Evolutionary conservation across 2,888 invertebrate species (phyloP).

Genomic region (Orthonevra nobilis): DNA sequence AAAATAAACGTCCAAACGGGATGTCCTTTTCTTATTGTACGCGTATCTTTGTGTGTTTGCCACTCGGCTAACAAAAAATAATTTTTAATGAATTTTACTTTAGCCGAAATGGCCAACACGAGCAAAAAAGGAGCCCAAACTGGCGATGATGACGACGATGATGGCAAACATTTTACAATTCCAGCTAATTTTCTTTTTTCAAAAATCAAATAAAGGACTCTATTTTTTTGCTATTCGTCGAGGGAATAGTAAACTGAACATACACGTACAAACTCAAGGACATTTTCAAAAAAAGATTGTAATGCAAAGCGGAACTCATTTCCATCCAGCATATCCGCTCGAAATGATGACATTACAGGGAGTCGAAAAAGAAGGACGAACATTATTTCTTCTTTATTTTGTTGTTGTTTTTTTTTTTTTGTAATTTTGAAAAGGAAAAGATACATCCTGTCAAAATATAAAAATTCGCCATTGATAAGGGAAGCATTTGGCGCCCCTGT

Average conservation of each 20-base stretch:
- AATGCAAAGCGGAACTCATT: conserved; percentile 52
- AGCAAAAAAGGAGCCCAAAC: conserved; percentile 4
- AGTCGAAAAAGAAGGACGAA: neutral
- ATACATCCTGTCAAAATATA: conserved; percentile 56
- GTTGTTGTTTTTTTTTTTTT: no score
- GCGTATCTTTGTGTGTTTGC: conserved; percentile 23
- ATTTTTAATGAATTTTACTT: conserved; percentile 51
- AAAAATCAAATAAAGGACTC: conserved; percentile 26
- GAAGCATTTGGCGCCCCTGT: conserved; percentile 38
- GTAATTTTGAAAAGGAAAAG: conserved; percentile 15
- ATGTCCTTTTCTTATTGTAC: conserved; percentile 53
- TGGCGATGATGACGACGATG: conserved; percentile 3
- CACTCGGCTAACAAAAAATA: conserved; percentile 24
- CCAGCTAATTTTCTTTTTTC: conserved; percentile 24
- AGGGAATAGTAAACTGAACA: neutral
- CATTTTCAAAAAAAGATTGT: conserved; percentile 21
- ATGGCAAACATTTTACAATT: conserved; percentile 45
- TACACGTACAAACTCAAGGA: conserved; percentile 1
- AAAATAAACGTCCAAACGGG: conserved; percentile 20
- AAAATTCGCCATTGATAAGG: conserved; percentile 60
- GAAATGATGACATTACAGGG: conserved; percentile 45
- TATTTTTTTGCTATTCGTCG: neutral
- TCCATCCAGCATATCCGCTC: conserved; percentile 25
- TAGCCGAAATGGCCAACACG: no score
- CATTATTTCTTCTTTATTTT: no score